These are phyloP conservation scores for Spinus pinus DNA, from an alignment of 2,797 vertebrate genomes.

Conservation along the genomic window DNA sequence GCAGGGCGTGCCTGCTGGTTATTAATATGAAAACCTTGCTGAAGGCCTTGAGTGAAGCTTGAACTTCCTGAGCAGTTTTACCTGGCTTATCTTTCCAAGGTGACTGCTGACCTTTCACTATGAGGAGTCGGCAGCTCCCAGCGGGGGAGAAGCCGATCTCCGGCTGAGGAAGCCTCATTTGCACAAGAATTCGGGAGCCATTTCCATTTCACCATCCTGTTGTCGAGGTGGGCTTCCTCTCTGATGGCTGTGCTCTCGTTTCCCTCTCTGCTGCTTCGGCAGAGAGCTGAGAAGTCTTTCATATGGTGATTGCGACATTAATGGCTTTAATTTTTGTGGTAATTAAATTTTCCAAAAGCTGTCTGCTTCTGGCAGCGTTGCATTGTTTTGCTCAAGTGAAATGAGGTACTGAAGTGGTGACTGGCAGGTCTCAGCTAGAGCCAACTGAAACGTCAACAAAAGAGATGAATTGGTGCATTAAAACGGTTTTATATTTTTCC, in stretches of 20 bases:
- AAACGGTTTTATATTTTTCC: background rate
- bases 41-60: background rate
- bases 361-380: background rate
- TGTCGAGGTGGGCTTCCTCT: conserved; percentile 3
- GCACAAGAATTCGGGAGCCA: conserved; percentile 29
- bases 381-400: background rate
- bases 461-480: background rate
- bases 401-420: background rate
- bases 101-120: background rate
- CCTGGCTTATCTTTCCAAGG: background rate
- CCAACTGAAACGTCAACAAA: background rate
- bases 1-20: background rate
- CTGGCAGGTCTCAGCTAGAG: background rate
- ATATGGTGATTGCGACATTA: conserved; percentile 1
- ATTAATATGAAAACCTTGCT: background rate
- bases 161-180: conserved; percentile 25
- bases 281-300: conserved; percentile 15
- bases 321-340: conserved; percentile 13
- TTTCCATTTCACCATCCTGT: conserved; percentile 29
- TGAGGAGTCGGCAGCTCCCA: background rate
- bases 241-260: background rate
- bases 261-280: background rate
- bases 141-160: conserved; percentile 1
- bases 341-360: conserved; percentile 19
- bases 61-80: background rate